These are phyloP conservation scores for Mythimna vitellina DNA, from an alignment of 2,888 invertebrate genomes.

Conservation along the genomic window DNA sequence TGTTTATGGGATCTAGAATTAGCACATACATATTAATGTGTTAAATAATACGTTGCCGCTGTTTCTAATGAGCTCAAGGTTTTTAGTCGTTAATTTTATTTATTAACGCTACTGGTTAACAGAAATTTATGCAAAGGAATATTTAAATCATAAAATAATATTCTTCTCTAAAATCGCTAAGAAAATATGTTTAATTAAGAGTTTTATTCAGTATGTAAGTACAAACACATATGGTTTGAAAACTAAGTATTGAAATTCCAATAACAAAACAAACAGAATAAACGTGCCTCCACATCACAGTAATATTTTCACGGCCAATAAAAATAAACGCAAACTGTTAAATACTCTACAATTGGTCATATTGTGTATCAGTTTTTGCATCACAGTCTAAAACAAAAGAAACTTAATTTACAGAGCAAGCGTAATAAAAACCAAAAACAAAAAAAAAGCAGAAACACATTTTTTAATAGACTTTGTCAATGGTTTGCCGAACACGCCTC, in stretches of 20 bases:
- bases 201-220: conserved; percentile 4
- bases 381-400: conserved; percentile 29
- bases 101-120: conserved; percentile 3
- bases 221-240: conserved; percentile 10
- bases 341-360: neutral
- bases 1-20: conserved; percentile 32
- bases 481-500: conserved; percentile 67
- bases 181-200: no score
- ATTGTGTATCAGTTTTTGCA: conserved; percentile 4
- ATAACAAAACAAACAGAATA: neutral
- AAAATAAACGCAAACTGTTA: neutral
- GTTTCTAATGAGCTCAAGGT: conserved; percentile 52
- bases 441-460: conserved; percentile 26
- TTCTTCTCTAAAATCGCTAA: neutral
- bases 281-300: neutral
- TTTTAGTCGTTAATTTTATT: conserved; percentile 16
- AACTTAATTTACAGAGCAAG: conserved; percentile 29
- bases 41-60: conserved; percentile 33
- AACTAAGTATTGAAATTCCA: neutral
- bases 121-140: neutral
- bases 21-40: conserved; percentile 46
- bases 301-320: neutral
- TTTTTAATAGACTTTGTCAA: conserved; percentile 65
- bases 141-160: neutral
- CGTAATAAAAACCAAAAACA: conserved; percentile 22